A percentile compares a stretch with the other conserved stretches of the same genome.
These are phyloP conservation scores for Aurelia aurita complex sp. Pacific DNA, from an alignment of 30 jellyfish, hydroid and myxozoan species.

Conservation along the genomic window DNA sequence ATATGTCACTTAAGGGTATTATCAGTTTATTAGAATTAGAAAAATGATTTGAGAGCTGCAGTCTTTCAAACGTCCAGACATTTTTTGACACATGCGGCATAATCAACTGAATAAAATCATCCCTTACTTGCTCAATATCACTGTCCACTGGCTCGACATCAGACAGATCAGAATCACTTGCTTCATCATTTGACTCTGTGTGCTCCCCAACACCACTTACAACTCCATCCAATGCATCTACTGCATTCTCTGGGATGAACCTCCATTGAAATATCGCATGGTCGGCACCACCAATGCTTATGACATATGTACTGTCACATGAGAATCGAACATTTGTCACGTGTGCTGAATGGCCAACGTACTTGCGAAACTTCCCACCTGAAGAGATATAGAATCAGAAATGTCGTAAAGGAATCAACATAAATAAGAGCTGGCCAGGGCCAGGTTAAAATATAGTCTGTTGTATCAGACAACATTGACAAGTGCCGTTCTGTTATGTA, in stretches of 20 bases:
- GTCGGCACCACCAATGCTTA: conserved; percentile 97
- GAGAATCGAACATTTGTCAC: conserved; percentile 95
- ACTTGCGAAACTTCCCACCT: conserved; percentile 89
- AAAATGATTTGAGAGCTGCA: no score
- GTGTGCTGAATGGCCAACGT: conserved; percentile 97
- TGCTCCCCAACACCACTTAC: conserved; percentile 80
- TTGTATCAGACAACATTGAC: no score
- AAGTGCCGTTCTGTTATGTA: no score
- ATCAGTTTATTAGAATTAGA: no score
- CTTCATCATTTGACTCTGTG: conserved; percentile 86
- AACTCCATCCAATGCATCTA: conserved; percentile 54
- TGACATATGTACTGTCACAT: conserved; percentile 72
- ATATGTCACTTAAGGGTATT: no score
- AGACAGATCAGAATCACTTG: conserved; percentile 94
- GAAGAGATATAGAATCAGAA: neutral
- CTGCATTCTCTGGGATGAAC: conserved; percentile 86
- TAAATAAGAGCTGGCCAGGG: no score
- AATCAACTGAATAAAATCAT: no score
- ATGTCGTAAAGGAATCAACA: no score
- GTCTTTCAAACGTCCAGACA: no score
- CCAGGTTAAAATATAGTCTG: no score
- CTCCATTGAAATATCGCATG: conserved; percentile 96
- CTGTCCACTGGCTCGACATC: conserved; percentile 95
- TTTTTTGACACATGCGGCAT: no score
- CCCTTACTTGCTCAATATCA: conserved; percentile 87